These are phyloP conservation scores for Drosophila pseudoananassae DNA, from an alignment of 1,140 invertebrate species.

Conservation along the genomic window DNA sequence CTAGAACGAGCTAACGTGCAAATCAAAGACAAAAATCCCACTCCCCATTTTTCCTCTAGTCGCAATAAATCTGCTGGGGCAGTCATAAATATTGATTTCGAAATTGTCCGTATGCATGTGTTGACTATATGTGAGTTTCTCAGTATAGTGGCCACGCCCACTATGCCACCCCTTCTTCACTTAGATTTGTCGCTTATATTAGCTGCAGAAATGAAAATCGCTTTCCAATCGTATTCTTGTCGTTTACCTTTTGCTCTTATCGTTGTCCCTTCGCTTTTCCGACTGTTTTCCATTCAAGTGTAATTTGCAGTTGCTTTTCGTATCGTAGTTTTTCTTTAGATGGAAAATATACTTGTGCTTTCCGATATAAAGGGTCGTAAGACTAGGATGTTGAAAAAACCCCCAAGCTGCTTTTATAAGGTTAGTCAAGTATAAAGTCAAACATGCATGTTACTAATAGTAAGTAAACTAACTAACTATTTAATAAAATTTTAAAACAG, in stretches of 20 bases:
- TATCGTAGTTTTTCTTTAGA: conserved; percentile 59
- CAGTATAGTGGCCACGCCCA: conserved; percentile 21
- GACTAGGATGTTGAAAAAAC: neutral
- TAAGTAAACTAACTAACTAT: too few relatives aligned
- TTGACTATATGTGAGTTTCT: conserved; percentile 13
- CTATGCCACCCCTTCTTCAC: conserved; percentile 28
- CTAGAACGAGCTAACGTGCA: conserved; percentile 59
- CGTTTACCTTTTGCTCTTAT: conserved; percentile 67
- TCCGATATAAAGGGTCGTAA: neutral
- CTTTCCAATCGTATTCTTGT: conserved; percentile 79
- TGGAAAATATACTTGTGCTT: conserved; percentile 35
- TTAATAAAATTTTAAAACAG: neutral
- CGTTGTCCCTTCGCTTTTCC: conserved; percentile 28
- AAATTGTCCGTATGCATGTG: conserved; percentile 67
- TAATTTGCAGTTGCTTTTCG: conserved; percentile 72
- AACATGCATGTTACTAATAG: too few relatives aligned
- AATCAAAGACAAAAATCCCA: conserved; percentile 63
- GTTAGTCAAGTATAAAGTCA: too few relatives aligned
- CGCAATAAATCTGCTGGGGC: conserved; percentile 78
- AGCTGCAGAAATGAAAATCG: conserved; percentile 83
- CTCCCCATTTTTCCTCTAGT: conserved; percentile 18
- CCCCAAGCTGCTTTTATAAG: too few relatives aligned
- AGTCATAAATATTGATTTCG: conserved; percentile 82
- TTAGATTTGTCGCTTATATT: conserved; percentile 82
- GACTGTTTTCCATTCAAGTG: conserved; percentile 47